Evolutionary conservation across 1,140 invertebrate species (phyloP).

Genomic region (Papilio xuthus): DNA sequence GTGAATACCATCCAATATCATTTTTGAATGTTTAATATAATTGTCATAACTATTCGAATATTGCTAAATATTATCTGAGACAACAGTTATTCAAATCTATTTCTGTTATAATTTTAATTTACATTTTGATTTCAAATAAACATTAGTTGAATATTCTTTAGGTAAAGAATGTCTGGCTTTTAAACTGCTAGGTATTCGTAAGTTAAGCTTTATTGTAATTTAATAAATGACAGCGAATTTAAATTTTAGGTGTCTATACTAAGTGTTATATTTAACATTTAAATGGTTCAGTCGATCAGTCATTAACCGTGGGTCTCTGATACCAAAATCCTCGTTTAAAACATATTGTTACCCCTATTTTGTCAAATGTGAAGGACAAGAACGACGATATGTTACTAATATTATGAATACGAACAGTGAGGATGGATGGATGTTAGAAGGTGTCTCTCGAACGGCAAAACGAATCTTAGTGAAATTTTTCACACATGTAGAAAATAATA

Average conservation of each 20-base stretch:
- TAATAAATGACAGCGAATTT: background rate
- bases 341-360: too few species aligned
- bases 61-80: background rate
- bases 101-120: background rate
- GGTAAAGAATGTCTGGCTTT: background rate
- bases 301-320: too few species aligned
- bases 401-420: too few species aligned
- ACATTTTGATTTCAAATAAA: background rate
- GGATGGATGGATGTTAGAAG: too few species aligned
- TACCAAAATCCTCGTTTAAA: too few species aligned
- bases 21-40: background rate
- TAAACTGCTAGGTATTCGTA: background rate
- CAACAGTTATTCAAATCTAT: background rate
- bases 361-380: too few species aligned
- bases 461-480: too few species aligned
- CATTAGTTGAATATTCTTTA: background rate
- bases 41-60: background rate
- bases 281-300: too few species aligned
- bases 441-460: too few species aligned
- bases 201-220: background rate
- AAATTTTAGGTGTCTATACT: background rate
- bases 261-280: background rate
- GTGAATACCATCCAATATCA: background rate
- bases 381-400: too few species aligned
- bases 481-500: too few species aligned